Percentiles rank a stretch among this genome's conserved stretches.
These are phyloP conservation scores for Megalonaias nervosa DNA, from an alignment of 1,140 invertebrate species.

Conservation along the genomic window DNA sequence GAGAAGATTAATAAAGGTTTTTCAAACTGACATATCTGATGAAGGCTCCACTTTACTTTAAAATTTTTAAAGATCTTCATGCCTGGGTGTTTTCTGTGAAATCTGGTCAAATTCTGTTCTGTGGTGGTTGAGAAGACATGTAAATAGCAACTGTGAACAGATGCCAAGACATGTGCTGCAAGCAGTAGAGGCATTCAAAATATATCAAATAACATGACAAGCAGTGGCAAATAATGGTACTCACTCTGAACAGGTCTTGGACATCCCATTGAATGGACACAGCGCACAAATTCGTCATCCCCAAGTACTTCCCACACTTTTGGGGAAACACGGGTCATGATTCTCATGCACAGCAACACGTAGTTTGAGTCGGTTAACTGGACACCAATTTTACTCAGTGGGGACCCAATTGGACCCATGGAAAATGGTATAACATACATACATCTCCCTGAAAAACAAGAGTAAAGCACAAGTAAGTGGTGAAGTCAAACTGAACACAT, in stretches of 20 bases:
- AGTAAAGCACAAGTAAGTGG: slow-evolving; percentile 4
- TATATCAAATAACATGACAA: background rate
- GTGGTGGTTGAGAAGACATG: no score
- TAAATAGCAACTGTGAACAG: no score
- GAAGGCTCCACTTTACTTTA: no score
- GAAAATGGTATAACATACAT: slow-evolving; percentile 99
- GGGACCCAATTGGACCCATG: slow-evolving; percentile 97
- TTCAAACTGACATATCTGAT: no score
- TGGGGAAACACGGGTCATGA: slow-evolving; percentile 97
- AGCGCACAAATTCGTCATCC: slow-evolving; percentile 75
- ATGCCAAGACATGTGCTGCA: no score
- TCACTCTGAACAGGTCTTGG: slow-evolving; percentile 63
- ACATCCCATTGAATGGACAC: slow-evolving; percentile 93
- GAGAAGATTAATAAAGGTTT: no score
- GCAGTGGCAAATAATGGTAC: slow-evolving; percentile 6
- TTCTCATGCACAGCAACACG: slow-evolving; percentile 91
- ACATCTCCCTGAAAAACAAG: slow-evolving; percentile 81
- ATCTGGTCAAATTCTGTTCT: no score
- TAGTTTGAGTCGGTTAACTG: slow-evolving; percentile 98
- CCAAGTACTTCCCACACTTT: slow-evolving; percentile 73
- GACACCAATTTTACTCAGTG: slow-evolving; percentile 97
- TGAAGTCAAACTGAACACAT: background rate
- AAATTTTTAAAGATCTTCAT: no score
- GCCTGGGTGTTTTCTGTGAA: no score
- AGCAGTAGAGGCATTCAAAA: no score